These are phyloP conservation scores for Drosophila neonasuta DNA, from an alignment of 2,888 invertebrate genomes.

Conservation along the genomic window DNA sequence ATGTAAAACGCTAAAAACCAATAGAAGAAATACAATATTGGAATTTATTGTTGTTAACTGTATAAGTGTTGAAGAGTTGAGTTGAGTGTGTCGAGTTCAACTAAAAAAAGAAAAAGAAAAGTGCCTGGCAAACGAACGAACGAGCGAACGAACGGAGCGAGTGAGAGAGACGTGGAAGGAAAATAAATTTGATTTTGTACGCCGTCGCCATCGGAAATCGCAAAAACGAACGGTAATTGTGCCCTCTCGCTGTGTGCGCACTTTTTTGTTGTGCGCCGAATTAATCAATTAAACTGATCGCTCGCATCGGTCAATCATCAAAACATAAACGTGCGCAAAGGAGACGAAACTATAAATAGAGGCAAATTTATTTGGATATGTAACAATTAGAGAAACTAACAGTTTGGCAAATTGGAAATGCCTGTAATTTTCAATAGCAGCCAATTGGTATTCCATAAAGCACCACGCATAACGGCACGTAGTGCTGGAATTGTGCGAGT, in stretches of 20 bases:
- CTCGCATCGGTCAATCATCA: constrained; percentile 3
- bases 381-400: not conserved
- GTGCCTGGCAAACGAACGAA: constrained; percentile 42
- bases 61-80: constrained; percentile 20
- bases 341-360: constrained; percentile 7
- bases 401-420: not conserved
- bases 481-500: not conserved
- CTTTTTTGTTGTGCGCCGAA: constrained; percentile 20
- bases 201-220: constrained; percentile 68
- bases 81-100: constrained; percentile 28
- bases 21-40: constrained; percentile 47
- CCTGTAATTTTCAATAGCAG: not conserved
- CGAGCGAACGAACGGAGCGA: constrained; percentile 22
- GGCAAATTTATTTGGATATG: constrained; percentile 3
- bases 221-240: constrained; percentile 61
- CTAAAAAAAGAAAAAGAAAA: constrained; percentile 55
- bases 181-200: constrained; percentile 68
- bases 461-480: not conserved
- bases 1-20: constrained; percentile 58
- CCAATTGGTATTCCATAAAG: constrained; percentile 41
- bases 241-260: constrained; percentile 40
- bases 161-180: constrained; percentile 58
- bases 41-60: constrained; percentile 45
- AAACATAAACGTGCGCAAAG: constrained; percentile 10
- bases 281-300: constrained; percentile 12